Conservation (phyloP, 2,113 vertebrate genomes). For the Cettia cetti region DNA sequence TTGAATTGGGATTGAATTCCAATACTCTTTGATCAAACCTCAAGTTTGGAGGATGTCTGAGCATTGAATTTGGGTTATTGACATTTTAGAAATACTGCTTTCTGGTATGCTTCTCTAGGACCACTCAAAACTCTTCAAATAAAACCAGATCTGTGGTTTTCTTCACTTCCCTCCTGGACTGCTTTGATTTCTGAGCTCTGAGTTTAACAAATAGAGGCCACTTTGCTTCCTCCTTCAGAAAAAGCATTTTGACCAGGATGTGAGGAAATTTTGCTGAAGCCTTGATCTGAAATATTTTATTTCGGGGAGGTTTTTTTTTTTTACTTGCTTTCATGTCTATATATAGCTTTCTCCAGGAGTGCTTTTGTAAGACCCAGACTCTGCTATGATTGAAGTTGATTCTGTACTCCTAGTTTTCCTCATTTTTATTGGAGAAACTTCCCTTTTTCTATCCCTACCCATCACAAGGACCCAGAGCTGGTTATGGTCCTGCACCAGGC, state of each 20-base stretch:
- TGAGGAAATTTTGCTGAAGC: not conserved
- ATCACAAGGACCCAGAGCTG: constrained; percentile 60
- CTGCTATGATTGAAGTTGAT: not conserved
- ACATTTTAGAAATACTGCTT: not conserved
- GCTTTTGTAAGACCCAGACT: not conserved
- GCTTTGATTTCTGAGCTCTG: not conserved
- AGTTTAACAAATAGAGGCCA: not conserved
- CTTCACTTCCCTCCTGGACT: not conserved
- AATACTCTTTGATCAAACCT: not conserved
- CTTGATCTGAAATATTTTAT: not conserved
- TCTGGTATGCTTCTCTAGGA: not conserved
- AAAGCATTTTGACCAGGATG: not conserved
- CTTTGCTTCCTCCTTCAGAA: not conserved
- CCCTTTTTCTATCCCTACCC: not conserved
- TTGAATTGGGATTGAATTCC: not conserved
- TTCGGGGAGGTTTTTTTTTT: not conserved
- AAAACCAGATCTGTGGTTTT: not conserved
- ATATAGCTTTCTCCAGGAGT: not conserved
- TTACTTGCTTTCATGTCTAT: not conserved
- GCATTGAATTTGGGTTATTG: not conserved
- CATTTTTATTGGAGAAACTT: not conserved
- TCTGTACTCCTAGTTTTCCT: not conserved
- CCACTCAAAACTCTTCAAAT: not conserved
- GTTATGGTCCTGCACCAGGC: constrained; percentile 73
- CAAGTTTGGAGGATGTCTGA: not conserved